These are phyloP conservation scores for Rhyzopertha dominica DNA, from an alignment of 1,140 invertebrate genomes.

Conservation along the genomic window DNA sequence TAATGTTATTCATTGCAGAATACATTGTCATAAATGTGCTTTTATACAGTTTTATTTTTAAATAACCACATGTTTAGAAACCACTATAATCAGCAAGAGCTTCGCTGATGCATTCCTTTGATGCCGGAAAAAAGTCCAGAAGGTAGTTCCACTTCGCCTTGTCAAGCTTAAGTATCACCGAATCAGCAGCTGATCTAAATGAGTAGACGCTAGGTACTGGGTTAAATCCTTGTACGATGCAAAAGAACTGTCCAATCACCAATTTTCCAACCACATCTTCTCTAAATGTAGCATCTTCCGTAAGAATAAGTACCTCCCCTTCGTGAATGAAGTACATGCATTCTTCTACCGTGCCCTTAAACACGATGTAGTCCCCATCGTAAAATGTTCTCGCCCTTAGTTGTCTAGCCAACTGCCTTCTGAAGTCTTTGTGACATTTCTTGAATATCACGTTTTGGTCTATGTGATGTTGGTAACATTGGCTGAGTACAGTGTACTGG, in stretches of 20 bases:
- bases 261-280: slow-evolving; percentile 16
- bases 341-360: slow-evolving; percentile 7
- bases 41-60: no score
- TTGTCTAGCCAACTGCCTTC: slow-evolving; percentile 15
- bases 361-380: slow-evolving; percentile 6
- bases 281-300: slow-evolving; percentile 17
- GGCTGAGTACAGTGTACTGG: no score
- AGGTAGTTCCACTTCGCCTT: slow-evolving; percentile 8
- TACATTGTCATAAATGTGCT: no score
- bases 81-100: no score
- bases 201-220: slow-evolving; percentile 13
- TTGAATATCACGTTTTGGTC: slow-evolving; percentile 16
- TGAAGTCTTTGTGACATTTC: slow-evolving; percentile 21
- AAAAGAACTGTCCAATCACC: slow-evolving; percentile 17
- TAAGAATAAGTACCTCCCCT: slow-evolving; percentile 8
- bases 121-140: slow-evolving; percentile 14
- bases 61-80: no score
- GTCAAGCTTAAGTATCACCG: slow-evolving; percentile 1
- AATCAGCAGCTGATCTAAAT: slow-evolving; percentile 10
- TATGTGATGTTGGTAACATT: no score
- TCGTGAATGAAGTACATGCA: slow-evolving; percentile 17
- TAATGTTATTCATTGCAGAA: no score
- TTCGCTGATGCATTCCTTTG: no score
- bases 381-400: slow-evolving; percentile 7
- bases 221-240: slow-evolving; percentile 18